phyloP scores from a whole-genome alignment of 2,797 vertebrate genomes.

The Acrossocheilus fasciatus region DNA sequence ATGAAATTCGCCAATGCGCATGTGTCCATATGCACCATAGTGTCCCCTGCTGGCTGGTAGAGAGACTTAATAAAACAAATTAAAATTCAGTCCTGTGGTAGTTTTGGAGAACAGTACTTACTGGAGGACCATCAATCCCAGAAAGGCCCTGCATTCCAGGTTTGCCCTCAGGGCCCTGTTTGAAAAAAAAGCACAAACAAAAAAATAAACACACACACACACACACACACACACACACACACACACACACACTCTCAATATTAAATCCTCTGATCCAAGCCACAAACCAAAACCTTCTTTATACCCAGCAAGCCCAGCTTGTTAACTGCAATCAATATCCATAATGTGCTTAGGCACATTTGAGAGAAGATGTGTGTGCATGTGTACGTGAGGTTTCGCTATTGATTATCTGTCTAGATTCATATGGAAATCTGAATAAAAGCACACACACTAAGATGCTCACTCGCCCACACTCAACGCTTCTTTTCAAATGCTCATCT shows the following conservation, averaged over 20 bases:
- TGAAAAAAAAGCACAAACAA: neutral
- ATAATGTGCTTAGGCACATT: slow-evolving; percentile 40
- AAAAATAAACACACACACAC: slow-evolving; percentile 15
- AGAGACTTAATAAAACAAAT: neutral
- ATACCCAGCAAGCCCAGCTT: slow-evolving; percentile 28
- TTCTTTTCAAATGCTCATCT: slow-evolving; percentile 60
- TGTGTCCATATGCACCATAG: neutral
- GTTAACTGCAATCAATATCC: slow-evolving; percentile 47
- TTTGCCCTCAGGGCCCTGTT: slow-evolving; percentile 88
- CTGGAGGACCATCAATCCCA: slow-evolving; percentile 88
- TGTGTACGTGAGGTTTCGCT: slow-evolving; percentile 63
- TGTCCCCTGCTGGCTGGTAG: slow-evolving; percentile 27
- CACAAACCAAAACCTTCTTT: slow-evolving; percentile 22
- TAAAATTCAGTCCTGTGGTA: neutral
- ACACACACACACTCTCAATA: slow-evolving; percentile 22
- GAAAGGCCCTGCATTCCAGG: slow-evolving; percentile 84
- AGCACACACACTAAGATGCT: slow-evolving; percentile 46
- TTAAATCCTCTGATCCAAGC: slow-evolving; percentile 37
- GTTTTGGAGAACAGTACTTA: slow-evolving; percentile 74
- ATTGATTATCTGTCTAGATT: slow-evolving; percentile 75
- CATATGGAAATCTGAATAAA: slow-evolving; percentile 30
- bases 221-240: neutral
- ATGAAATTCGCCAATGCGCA: neutral
- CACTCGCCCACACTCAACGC: slow-evolving; percentile 39
- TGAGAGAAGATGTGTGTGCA: slow-evolving; percentile 48